Evolutionary conservation across 1,140 invertebrate genomes (phyloP).

Genomic region (Cydia strobilella): DNA sequence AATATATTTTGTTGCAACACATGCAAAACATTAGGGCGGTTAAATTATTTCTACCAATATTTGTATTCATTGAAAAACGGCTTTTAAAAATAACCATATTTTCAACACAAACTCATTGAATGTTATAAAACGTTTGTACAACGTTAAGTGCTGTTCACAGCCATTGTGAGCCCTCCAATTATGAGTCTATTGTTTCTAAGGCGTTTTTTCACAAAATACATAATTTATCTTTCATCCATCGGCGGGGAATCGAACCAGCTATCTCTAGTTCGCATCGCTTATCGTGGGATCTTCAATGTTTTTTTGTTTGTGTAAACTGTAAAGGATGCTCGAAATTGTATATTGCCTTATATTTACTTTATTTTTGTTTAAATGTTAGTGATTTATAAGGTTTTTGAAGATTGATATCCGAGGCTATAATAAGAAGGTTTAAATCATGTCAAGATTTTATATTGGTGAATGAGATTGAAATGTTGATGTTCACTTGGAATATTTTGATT

Average conservation of each 20-base stretch:
- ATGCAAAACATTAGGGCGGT: too few species aligned
- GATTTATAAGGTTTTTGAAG: slow-evolving; percentile 23
- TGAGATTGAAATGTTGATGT: not conserved
- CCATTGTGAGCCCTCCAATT: slow-evolving; percentile 16
- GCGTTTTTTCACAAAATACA: slow-evolving; percentile 31
- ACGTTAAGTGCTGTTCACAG: not conserved
- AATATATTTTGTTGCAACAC: too few species aligned
- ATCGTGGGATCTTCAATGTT: slow-evolving; percentile 21
- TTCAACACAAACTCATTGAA: not conserved
- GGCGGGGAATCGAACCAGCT: slow-evolving; percentile 29
- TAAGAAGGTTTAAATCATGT: slow-evolving; percentile 10
- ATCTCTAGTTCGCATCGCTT: slow-evolving; percentile 22
- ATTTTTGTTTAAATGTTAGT: slow-evolving; percentile 29
- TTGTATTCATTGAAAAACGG: too few species aligned
- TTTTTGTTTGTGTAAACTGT: not conserved
- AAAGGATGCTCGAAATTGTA: slow-evolving; percentile 31
- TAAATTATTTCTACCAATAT: too few species aligned
- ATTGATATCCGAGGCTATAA: slow-evolving; percentile 14
- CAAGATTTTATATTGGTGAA: not conserved
- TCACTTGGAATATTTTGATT: not conserved
- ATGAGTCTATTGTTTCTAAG: slow-evolving; percentile 26
- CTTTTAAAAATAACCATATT: not conserved
- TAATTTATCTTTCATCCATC: slow-evolving; percentile 20
- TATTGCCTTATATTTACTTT: slow-evolving; percentile 26
- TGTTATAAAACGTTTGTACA: not conserved